Conservation (phyloP, 2,797 vertebrate genomes). For the Alosa sapidissima region DNA sequence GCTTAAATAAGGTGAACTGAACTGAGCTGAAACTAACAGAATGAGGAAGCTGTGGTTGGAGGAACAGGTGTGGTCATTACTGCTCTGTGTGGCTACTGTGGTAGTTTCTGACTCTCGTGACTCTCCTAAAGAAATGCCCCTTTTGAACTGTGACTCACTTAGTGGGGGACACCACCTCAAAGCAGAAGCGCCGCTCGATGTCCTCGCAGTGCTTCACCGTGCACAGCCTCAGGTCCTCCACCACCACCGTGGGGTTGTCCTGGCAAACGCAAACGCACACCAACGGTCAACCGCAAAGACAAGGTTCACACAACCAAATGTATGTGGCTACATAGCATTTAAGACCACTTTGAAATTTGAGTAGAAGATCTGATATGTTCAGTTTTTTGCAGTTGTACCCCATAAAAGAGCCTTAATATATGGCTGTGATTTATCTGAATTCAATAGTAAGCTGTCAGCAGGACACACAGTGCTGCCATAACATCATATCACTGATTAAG, state of each 20-base stretch:
- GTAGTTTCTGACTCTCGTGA: not conserved
- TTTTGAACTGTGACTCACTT: conserved; percentile 81
- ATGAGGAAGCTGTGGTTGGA: not conserved
- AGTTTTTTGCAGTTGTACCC: not conserved
- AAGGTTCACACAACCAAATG: not conserved
- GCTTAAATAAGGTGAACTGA: not conserved
- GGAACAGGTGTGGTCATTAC: not conserved
- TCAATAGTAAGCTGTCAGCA: not conserved
- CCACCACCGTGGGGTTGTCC: conserved; percentile 96
- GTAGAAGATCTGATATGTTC: too few species aligned
- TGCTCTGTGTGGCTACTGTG: not conserved
- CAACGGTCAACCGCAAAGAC: not conserved
- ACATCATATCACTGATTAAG: too few species aligned
- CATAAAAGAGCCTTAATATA: not conserved
- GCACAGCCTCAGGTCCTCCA: conserved; percentile 93
- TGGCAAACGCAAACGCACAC: conserved; percentile 51
- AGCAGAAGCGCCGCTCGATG: conserved; percentile 95
- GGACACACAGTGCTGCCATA: not conserved
- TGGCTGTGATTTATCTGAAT: not conserved
- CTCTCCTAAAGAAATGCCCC: not conserved
- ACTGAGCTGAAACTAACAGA: not conserved
- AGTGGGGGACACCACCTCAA: conserved; percentile 97
- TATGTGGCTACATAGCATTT: too few species aligned
- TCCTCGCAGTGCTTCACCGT: conserved; percentile 98
- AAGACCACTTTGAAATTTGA: too few species aligned